These are phyloP conservation scores for Prorops nasuta DNA, from an alignment of 1,140 invertebrate genomes.

Conservation along the genomic window DNA sequence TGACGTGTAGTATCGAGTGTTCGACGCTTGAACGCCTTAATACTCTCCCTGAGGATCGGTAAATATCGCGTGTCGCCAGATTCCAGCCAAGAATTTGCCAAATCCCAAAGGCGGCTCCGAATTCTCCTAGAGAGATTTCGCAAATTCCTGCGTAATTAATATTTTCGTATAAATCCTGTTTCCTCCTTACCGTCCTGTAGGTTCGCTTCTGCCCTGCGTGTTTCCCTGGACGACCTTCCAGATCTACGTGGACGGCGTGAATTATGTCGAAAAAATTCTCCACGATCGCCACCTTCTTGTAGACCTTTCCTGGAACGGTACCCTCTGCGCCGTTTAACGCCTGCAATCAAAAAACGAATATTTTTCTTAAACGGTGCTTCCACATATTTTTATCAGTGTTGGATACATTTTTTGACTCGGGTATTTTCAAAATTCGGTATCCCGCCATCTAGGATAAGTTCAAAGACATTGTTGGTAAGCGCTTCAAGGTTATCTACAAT, in stretches of 20 bases:
- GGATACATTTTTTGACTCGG: too few relatives aligned
- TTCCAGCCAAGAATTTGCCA: not conserved
- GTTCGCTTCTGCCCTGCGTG: conserved; percentile 95
- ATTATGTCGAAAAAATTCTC: conserved; percentile 98
- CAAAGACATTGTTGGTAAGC: too few relatives aligned
- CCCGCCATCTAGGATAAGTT: too few relatives aligned
- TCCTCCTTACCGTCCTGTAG: conserved; percentile 84
- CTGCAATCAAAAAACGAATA: conserved; percentile 43
- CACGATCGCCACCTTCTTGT: conserved; percentile 90
- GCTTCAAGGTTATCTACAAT: too few relatives aligned
- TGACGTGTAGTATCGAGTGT: conserved; percentile 50
- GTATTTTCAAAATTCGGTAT: too few relatives aligned
- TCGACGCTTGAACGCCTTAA: conserved; percentile 44
- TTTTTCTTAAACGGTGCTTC: too few relatives aligned
- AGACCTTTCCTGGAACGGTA: conserved; percentile 63
- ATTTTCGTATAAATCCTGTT: not conserved
- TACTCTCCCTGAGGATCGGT: conserved; percentile 35
- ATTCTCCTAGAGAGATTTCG: not conserved
- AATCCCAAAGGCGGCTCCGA: not conserved
- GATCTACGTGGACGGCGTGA: conserved; percentile 90
- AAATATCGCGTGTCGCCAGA: conserved; percentile 32
- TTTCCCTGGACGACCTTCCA: conserved; percentile 84
- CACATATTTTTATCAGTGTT: too few relatives aligned
- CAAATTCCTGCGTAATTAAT: not conserved
- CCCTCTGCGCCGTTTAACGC: conserved; percentile 54